Base-by-base conservation (phyloP, 2,888 invertebrate species). In the Vesta saturnalis region DNA sequence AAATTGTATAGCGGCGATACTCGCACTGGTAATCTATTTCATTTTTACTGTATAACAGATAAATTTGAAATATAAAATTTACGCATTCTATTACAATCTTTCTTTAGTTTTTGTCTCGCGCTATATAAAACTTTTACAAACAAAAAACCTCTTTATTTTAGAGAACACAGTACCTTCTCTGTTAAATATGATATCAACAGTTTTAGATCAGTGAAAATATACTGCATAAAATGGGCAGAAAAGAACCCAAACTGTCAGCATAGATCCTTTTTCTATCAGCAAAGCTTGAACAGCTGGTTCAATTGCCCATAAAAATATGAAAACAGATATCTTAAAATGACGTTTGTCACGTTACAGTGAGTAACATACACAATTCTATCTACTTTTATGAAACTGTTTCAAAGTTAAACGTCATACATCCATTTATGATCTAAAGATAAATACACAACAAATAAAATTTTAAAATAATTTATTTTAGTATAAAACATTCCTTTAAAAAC, bases 161-260 rank as follows among this genome's bases (percentile, higher is more conserved):
- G 8, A 39, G 39, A 39, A 39, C n/a, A 39, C 39, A 39, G n/a
- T 39, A 39, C 39, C 39, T 39, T 39, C n/a, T n/a, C n/a, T 39
- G 39, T 39, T 39, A 39, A 39, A n/a, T 39, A n/a, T 39, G 39
- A 39, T 39, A 39, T 39, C 39, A 39, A 39, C 39, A 39, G n/a
- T 39, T 39, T n/a, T n/a, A 39, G 39, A 39, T n/a, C 39, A 39
- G 39, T 39, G 39, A 39, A 39, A 39, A 39, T 39, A 39, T 39
- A 6, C 12, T 39, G 39, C 39, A 39, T 1, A 39, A 39, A 39
- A 39, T 39, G 39, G n/a, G 5, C 30, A 5, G 39, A 4, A n/a
- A 8, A 39, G 39, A 4, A 39, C n/a, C n/a, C 39, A 39, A 39
- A 39, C 39, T 39, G 39, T 39, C 39, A n/a, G 8, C 39, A n/a